These are phyloP conservation scores for Diorhabda elongata DNA, from an alignment of 1,140 invertebrate species.

Conservation along the genomic window DNA sequence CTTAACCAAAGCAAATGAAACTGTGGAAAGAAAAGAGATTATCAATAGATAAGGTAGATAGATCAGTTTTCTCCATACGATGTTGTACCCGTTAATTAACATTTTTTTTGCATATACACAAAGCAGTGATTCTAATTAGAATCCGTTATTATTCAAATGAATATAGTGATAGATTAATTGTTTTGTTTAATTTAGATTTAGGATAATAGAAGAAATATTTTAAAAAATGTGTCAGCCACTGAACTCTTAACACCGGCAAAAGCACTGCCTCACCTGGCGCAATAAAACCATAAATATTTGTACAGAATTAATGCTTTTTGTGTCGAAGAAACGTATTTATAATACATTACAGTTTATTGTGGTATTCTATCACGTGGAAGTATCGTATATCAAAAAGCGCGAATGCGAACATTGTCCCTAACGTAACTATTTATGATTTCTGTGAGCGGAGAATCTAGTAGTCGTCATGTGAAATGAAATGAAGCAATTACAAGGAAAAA, in stretches of 20 bases:
- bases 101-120: no score
- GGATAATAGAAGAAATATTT: no score
- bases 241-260: constrained; percentile 6
- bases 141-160: no score
- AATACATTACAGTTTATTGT: constrained; percentile 28
- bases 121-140: no score
- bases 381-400: constrained; percentile 25
- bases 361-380: constrained; percentile 26
- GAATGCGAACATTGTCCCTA: constrained; percentile 18
- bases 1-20: no score
- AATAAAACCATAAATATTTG: constrained; percentile 46
- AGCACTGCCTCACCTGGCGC: constrained; percentile 36
- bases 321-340: constrained; percentile 31
- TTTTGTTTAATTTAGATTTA: no score
- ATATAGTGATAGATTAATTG: no score
- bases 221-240: background rate
- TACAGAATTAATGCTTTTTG: constrained; percentile 41
- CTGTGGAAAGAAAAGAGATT: no score
- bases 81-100: no score
- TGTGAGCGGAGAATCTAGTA: constrained; percentile 15
- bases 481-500: constrained; percentile 16
- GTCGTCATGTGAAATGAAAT: constrained; percentile 13
- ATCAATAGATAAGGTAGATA: no score
- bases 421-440: constrained; percentile 14
- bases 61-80: no score